A percentile compares a stretch with the other conserved stretches of the same genome.
These are phyloP conservation scores for Felis catus DNA, from an alignment of 2,113 vertebrate species.

Conservation along the genomic window F.catus_Fca126_mat1.0 CM031420.1:137206501-137207000, in stretches of 20 bases:
- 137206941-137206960: too few relatives aligned
- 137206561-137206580: background rate
- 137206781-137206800: background rate
- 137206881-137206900: background rate
- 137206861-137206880: background rate
- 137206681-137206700: background rate
- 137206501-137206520: background rate
- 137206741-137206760: background rate
- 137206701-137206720: background rate
- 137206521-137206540: background rate
- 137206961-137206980: too few relatives aligned
- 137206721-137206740: background rate
- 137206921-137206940: background rate
- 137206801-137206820: background rate
- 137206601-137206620: background rate
- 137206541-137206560: background rate
- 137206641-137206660: background rate
- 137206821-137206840: background rate
- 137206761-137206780: background rate
- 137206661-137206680: background rate
- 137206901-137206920: background rate
- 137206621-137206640: background rate
- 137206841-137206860: background rate
- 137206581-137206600: background rate
- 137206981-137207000: too few relatives aligned